Base-by-base conservation (phyloP, 1,140 invertebrate genomes). In the Drosophila auraria region DNA sequence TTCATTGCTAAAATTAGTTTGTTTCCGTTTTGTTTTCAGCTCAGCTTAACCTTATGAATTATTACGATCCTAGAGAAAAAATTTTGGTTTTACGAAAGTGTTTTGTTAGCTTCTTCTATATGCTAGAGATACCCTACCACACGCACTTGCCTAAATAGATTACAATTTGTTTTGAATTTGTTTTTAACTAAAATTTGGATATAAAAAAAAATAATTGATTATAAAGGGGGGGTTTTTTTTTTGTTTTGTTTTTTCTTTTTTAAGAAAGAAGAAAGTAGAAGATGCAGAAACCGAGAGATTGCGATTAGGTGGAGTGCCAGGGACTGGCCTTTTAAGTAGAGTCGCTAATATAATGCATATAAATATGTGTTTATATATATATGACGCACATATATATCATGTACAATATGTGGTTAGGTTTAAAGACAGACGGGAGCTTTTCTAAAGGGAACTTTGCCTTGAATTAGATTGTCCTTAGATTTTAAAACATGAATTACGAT, bases 21-120 rank as follows among this genome's bases (percentile, higher is more conserved):
- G 23, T 33, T 69, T 61, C 40, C 58, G 30, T 58, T 50, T 58
- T 65, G 17, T 53, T 58, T 78, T 78, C 23, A 68, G 42, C 73
- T 69, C 73, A 68, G 68, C 68, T 78, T 78, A 79, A 78, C 54
- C 53, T 56, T 56, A 56, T 11, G 42, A 64, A 50, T 50, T 78
- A 78, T 68, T 56, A 56, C 20, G 57, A 78, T 78, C 63, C 75
- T 78, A 78, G 64, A 77, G 73, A 78, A 78, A 65, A 78, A 78
- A 78, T 78, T 78, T 78, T 78, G 75, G 75, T 78, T 78, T 76
- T 78, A 42, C 74, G 74, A 69, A 78, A 78, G 59, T 76, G 27
- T 58, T 50, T 64, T 74, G 54, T 64, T 50, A 72, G 66, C 51
- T 72, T 72, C 49, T 74, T 75, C 44, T 75, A 75, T 57, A 77